Conservation (phyloP, 1,140 invertebrate species). For the Gonioctena quinquepunctata region DNA sequence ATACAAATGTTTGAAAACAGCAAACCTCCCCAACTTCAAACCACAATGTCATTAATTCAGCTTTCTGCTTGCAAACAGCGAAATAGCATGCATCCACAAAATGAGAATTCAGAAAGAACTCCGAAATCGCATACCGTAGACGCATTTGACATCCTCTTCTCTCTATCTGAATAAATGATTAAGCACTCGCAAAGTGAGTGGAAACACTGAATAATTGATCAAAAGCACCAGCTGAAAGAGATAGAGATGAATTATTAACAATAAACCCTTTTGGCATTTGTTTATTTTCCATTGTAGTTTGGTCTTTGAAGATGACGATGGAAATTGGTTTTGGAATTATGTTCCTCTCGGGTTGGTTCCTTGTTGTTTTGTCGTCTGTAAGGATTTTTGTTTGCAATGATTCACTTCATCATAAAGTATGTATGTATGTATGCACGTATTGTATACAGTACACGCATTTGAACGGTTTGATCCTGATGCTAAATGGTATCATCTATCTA, state of each 20-base stretch:
- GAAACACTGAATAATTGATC: slow-evolving; percentile 28
- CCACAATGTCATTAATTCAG: background rate
- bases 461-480: too few species aligned
- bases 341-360: background rate
- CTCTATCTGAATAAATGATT: slow-evolving; percentile 23
- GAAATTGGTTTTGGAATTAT: background rate
- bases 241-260: slow-evolving; percentile 32
- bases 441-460: too few species aligned
- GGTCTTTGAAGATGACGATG: background rate
- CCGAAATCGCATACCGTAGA: slow-evolving; percentile 13
- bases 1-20: too few species aligned
- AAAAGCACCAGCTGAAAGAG: slow-evolving; percentile 27
- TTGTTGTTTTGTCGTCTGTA: background rate
- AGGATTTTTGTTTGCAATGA: too few species aligned
- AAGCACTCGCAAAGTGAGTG: slow-evolving; percentile 18
- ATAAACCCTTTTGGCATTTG: slow-evolving; percentile 32
- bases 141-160: slow-evolving; percentile 15
- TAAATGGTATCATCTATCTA: too few species aligned
- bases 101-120: slow-evolving; percentile 2
- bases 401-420: too few species aligned
- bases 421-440: too few species aligned
- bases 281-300: slow-evolving; percentile 21
- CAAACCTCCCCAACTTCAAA: background rate
- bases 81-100: background rate
- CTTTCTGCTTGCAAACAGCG: too few species aligned